Base-by-base conservation (phyloP, 2,888 invertebrate species). In the Cephus rjabovi region DNA sequence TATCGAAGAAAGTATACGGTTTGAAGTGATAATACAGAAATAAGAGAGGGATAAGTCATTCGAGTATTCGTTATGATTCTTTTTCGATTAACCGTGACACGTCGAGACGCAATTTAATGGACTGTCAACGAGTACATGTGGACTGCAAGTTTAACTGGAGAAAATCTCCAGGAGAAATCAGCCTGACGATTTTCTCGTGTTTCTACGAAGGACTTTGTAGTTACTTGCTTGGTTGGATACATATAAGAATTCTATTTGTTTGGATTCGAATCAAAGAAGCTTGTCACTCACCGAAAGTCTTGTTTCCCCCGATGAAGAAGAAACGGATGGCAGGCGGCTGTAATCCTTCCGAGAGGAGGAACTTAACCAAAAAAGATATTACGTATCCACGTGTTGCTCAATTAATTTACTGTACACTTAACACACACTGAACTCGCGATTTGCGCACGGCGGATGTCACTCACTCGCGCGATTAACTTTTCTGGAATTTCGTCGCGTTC, bases 261-360 rank as follows among this genome's bases (percentile, higher is more conserved):
- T 56, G 23, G 40, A 56, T 56, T 56, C 40, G 40, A 56, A 23
- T 23, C 6, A 23, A 56, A 56, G 15, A 34, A 33, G 35, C 23
- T 23, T 75, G 68, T 81, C 80, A 87, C 86, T 86, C 83, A 86
- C 86, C 83, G 84, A 86, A 85, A 80, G 86, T 81, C 84, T 87
- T 56, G 40, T 56, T 56, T 83, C 81, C 86, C 83, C 85, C 84
- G 81, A 77, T 80, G 80, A 79, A 81, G 73, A 74, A 69, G 37
- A 40, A 68, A 69, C 73, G 31, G 31, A 74, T 78, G 81, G 80
- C 78, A 77, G 78, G 75, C 77, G 81, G 76, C 73, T 77, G 79
- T 86, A 84, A 56, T 86, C 84, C 85, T 81, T 83, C 79, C 81
- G 76, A 79, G 76, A 78, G 76, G 79, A 73, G 74, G 77, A 86